Conservation (phyloP, 2,888 invertebrate species). For the Nudaria mundana region DNA sequence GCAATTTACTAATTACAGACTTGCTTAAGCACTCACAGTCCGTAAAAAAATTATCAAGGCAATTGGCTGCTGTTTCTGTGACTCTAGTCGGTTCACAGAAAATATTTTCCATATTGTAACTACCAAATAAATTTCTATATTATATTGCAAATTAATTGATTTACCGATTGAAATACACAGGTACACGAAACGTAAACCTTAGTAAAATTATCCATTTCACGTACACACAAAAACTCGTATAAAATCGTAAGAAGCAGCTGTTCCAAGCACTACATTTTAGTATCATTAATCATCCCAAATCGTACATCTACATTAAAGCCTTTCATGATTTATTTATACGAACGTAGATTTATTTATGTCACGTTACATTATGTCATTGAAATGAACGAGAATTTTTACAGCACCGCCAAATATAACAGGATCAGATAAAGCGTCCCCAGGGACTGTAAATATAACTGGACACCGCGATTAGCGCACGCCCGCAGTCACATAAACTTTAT, state of each 20-base stretch:
- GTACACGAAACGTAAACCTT: too few relatives aligned
- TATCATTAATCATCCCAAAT: conserved; percentile 26
- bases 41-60: too few relatives aligned
- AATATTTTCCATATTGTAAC: too few relatives aligned
- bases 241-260: conserved; percentile 9
- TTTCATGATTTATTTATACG: conserved; percentile 30
- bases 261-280: conserved; percentile 6
- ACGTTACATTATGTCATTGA: conserved; percentile 25
- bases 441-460: conserved; percentile 64
- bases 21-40: too few relatives aligned
- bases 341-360: conserved; percentile 30
- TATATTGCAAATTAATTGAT: too few relatives aligned
- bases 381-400: conserved; percentile 43
- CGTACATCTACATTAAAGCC: conserved; percentile 17
- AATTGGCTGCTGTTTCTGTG: too few relatives aligned
- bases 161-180: too few relatives aligned
- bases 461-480: conserved; percentile 57
- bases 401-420: conserved; percentile 46
- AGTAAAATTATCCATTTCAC: too few relatives aligned
- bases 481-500: conserved; percentile 38
- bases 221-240: too few relatives aligned
- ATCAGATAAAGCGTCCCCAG: conserved; percentile 59
- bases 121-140: too few relatives aligned
- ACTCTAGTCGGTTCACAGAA: too few relatives aligned
- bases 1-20: too few relatives aligned